phyloP scores from a whole-genome alignment of 1,140 invertebrate genomes.

The Plodia interpunctella region DNA sequence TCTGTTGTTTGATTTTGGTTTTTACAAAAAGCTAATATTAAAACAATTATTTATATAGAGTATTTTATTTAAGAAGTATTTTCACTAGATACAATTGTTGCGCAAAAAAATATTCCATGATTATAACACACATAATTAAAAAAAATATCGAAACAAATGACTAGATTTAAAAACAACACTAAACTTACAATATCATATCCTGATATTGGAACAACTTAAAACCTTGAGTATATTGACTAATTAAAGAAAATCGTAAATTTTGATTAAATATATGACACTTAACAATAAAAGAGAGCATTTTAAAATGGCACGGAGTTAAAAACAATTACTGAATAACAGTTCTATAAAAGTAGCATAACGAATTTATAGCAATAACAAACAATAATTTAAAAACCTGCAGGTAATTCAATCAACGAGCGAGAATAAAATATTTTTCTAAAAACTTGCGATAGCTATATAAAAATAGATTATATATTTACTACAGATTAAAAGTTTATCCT shows the following conservation, averaged over 20 bases:
- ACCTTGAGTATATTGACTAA: too few species aligned
- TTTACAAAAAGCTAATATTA: neutral
- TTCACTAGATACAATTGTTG: neutral
- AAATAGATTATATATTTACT: neutral
- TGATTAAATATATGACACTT: neutral
- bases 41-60: neutral
- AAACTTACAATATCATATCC: constrained; percentile 3
- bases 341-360: too few species aligned
- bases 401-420: too few species aligned
- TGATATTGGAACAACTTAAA: neutral
- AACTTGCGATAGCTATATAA: neutral
- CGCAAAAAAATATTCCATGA: neutral
- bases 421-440: neutral
- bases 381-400: too few species aligned
- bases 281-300: constrained; percentile 7
- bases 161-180: constrained; percentile 13
- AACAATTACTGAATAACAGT: constrained; percentile 4
- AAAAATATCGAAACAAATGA: constrained; percentile 11
- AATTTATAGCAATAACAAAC: too few species aligned
- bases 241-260: too few species aligned
- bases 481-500: neutral
- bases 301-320: constrained; percentile 3
- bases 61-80: neutral
- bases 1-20: constrained; percentile 11
- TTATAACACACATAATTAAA: neutral